Conservation (phyloP, 2,797 vertebrate species). For the Okamejei kenojei region DNA sequence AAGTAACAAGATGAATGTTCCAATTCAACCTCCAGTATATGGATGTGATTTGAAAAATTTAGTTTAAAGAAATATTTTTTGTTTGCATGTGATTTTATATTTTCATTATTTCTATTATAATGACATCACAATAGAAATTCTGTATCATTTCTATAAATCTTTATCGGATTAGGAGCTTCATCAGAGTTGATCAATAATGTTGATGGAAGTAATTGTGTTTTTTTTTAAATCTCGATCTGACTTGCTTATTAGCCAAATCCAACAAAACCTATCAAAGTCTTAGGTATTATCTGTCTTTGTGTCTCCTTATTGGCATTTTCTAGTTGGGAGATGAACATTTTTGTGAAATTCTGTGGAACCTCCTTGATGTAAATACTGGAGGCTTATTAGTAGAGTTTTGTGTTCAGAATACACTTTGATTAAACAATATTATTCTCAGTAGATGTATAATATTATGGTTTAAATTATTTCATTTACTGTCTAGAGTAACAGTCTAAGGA, state of each 20-base stretch:
- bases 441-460: neutral
- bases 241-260: neutral
- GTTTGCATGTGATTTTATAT: neutral
- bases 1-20: neutral
- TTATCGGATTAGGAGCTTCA: neutral
- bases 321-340: neutral
- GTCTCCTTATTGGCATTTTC: slow-evolving; percentile 13
- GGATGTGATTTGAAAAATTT: neutral
- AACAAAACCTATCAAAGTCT: slow-evolving; percentile 26
- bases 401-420: slow-evolving; percentile 24
- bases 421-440: slow-evolving; percentile 30
- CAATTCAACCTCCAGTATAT: neutral
- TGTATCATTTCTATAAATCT: neutral
- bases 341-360: neutral
- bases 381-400: slow-evolving; percentile 23
- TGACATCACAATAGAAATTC: neutral
- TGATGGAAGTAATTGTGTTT: neutral
- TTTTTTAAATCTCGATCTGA: neutral
- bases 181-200: neutral
- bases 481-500: neutral
- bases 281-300: neutral
- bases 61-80: neutral
- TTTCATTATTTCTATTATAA: neutral
- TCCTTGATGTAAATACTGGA: slow-evolving; percentile 15
- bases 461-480: neutral